Conservation (phyloP, 2,797 vertebrate genomes). For the Echeneis naucrates region DNA sequence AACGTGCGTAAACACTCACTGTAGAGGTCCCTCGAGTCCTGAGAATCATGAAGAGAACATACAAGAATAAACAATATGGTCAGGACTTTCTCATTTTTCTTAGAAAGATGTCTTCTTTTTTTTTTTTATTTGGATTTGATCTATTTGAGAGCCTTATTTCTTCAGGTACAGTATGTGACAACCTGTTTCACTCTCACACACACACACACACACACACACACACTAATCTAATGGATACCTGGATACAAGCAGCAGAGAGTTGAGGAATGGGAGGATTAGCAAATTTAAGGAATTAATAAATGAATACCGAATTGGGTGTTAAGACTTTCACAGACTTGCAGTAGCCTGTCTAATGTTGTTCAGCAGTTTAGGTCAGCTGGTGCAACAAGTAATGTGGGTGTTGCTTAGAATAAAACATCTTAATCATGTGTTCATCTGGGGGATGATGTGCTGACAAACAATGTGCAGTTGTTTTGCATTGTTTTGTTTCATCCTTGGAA, state of each 20-base stretch:
- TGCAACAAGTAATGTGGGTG: no score
- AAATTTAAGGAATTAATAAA: no score
- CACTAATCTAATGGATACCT: no score
- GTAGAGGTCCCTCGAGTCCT: slow-evolving; percentile 91
- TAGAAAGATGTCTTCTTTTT: not conserved
- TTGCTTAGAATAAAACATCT: no score
- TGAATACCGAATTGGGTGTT: no score
- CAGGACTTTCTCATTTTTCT: not conserved
- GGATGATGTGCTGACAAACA: not conserved
- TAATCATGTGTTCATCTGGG: not conserved
- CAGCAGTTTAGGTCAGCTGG: no score
- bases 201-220: no score
- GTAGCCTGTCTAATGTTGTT: no score
- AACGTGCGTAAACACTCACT: slow-evolving; percentile 93
- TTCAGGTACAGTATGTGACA: not conserved
- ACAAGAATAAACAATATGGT: not conserved
- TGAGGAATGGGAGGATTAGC: no score
- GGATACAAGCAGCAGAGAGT: no score
- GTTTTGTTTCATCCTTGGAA: not conserved
- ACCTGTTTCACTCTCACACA: no score
- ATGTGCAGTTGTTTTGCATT: not conserved
- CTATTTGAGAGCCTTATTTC: not conserved
- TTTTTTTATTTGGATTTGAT: not conserved
- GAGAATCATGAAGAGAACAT: not conserved
- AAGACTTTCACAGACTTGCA: no score